These are phyloP conservation scores for Euwallacea similis DNA, from an alignment of 1,140 invertebrate genomes.

Conservation along the genomic window DNA sequence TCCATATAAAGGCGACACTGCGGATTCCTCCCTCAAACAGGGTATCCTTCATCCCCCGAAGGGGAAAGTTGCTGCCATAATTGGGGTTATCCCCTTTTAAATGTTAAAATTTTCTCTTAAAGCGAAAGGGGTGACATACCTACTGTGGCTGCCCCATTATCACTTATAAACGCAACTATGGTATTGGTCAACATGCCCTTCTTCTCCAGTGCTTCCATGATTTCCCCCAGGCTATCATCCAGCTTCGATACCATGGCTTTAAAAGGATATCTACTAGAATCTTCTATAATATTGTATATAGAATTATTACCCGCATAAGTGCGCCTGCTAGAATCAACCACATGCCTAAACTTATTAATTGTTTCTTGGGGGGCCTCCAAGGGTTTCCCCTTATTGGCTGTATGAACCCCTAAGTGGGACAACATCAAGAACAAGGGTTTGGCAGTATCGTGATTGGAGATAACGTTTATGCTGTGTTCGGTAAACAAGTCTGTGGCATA, in stretches of 20 bases:
- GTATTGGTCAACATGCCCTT: slow-evolving; percentile 66
- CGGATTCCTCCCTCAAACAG: slow-evolving; percentile 69
- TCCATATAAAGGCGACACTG: slow-evolving; percentile 63
- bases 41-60: slow-evolving; percentile 61
- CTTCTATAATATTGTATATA: not conserved
- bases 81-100: slow-evolving; percentile 53
- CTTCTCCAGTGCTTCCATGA: slow-evolving; percentile 63
- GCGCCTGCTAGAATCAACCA: slow-evolving; percentile 64
- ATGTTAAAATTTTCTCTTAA: not conserved
- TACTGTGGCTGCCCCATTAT: slow-evolving; percentile 63
- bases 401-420: slow-evolving; percentile 68
- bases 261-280: too few relatives aligned
- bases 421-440: slow-evolving; percentile 70
- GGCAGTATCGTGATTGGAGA: slow-evolving; percentile 60
- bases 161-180: slow-evolving; percentile 72
- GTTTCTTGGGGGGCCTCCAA: slow-evolving; percentile 66
- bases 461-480: slow-evolving; percentile 62
- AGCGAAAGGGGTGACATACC: slow-evolving; percentile 38
- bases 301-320: slow-evolving; percentile 64
- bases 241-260: slow-evolving; percentile 71
- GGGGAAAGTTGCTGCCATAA: slow-evolving; percentile 69
- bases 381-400: slow-evolving; percentile 61
- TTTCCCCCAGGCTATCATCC: slow-evolving; percentile 69
- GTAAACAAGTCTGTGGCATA: slow-evolving; percentile 74
- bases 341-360: slow-evolving; percentile 65